These are phyloP conservation scores for Sebastes iracundus DNA, from an alignment of 2,797 vertebrate species.

Conservation along the genomic window DNA sequence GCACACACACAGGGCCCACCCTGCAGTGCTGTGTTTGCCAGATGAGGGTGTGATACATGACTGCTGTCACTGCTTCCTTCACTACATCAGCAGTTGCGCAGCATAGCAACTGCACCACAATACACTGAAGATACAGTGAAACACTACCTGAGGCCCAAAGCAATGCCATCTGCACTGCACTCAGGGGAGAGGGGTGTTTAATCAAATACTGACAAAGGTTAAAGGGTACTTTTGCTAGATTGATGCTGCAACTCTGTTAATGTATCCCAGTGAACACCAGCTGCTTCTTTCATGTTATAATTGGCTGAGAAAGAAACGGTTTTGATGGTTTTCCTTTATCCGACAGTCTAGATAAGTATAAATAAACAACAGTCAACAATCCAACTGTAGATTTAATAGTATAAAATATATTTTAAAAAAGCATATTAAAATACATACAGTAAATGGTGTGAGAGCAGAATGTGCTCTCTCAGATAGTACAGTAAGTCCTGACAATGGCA, in stretches of 20 bases:
- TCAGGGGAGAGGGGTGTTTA: conserved; percentile 38
- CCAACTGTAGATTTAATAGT: conserved; percentile 43
- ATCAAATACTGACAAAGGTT: conserved; percentile 51
- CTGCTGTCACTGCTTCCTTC: conserved; percentile 69
- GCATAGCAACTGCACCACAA: conserved; percentile 44
- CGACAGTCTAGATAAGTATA: neutral
- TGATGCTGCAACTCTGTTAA: conserved; percentile 7
- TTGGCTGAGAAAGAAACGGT: neutral
- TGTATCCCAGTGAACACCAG: neutral
- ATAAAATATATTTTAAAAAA: conserved; percentile 35
- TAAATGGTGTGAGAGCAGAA: conserved; percentile 46
- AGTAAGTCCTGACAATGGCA: conserved; percentile 52
- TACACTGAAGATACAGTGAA: conserved; percentile 38
- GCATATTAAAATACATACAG: conserved; percentile 46
- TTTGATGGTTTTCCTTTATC: neutral
- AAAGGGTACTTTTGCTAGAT: conserved; percentile 14
- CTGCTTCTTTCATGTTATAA: neutral
- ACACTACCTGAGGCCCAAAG: conserved; percentile 41
- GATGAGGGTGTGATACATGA: conserved; percentile 75
- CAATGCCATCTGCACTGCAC: conserved; percentile 37
- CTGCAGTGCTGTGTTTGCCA: conserved; percentile 58
- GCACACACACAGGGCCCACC: conserved; percentile 53
- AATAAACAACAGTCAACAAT: conserved; percentile 1
- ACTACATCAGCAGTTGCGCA: conserved; percentile 49
- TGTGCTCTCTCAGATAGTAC: conserved; percentile 41